Evolutionary conservation across 1,140 invertebrate species (phyloP), one percentile per base, ranked within the genome.

Genomic region (Augochlora pura): DNA sequence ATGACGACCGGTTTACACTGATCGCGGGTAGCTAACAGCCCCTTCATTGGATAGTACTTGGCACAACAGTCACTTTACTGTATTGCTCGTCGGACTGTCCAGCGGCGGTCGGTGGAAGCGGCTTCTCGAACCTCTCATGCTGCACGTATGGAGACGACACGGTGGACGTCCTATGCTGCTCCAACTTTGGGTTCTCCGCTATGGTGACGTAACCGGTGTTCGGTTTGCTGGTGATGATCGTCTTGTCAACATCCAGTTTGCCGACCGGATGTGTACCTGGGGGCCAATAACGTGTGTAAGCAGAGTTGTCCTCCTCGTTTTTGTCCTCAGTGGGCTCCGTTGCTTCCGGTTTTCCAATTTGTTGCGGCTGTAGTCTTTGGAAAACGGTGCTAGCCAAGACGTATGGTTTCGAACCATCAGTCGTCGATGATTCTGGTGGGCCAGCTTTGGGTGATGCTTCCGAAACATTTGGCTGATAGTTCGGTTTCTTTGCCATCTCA

Each of bases 31-130:
- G 12, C 39, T 23, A 46, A 42, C 27, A 49, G 39, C n/a, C 27
- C 18, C 66, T 71, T 88, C 70, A 91, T 69, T 91, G 86, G 69
- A 90, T 84, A 52, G 88, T 86, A 67, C 84, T 88, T 39, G 90
- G 88, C 46, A 90, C 90, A 65, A 90, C 88, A 12, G 87, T 89
- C 32, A 93, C 90, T 82, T 93, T 91, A 70, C 90, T 89, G 68
- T 92, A 92, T 66, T 91, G 90, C 69, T 92, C 90, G 25, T 90
- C 88, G 12, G 84, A 81, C 54, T 73, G 76, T 21, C 70, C 77
- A 46, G 59, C 65, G 21, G 65, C 77, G 18, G 21, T 64, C 42
- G 78, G 84, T 59, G 81, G 66, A 63, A 85, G 14, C 57, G 79
- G 63, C 70, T 89, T 88, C 1, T 86, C 86, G 27, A 86, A 73